These are phyloP conservation scores for Lycodopsis pacificus DNA, from an alignment of 2,797 vertebrate genomes.

Conservation along the genomic window DNA sequence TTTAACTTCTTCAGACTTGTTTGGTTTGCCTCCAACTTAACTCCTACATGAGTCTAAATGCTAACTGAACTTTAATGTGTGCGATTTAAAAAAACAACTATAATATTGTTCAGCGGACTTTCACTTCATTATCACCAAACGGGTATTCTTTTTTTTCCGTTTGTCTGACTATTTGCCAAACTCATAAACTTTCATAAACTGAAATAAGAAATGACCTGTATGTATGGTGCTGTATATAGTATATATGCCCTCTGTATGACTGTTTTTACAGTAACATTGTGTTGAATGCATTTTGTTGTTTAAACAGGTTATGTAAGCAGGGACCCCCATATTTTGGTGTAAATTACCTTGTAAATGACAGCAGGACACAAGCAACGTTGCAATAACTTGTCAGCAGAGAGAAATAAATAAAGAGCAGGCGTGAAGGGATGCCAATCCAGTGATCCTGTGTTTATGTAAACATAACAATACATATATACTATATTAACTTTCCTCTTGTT, in stretches of 20 bases:
- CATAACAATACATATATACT: conserved; percentile 41
- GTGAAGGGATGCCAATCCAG: conserved; percentile 22
- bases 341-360: conserved; percentile 37
- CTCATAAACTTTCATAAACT: conserved; percentile 10
- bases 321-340: not conserved
- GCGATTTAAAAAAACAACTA: not conserved
- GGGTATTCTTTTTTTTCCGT: not conserved
- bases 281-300: conserved; percentile 4
- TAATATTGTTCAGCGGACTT: not conserved
- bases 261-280: conserved; percentile 12
- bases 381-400: conserved; percentile 36
- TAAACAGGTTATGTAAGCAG: conserved; percentile 2
- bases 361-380: conserved; percentile 9
- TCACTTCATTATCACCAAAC: not conserved
- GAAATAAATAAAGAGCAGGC: conserved; percentile 22
- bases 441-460: conserved; percentile 51
- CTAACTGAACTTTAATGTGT: conserved; percentile 4
- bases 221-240: not conserved
- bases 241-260: conserved; percentile 1
- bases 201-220: conserved; percentile 8
- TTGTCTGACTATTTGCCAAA: conserved; percentile 7
- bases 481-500: conserved; percentile 41
- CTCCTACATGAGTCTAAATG: not conserved
- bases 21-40: conserved; percentile 4
- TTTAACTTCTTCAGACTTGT: not conserved